Evolutionary conservation across 2,888 invertebrate species (phyloP).

Genomic region (Melanargia galathea): DNA sequence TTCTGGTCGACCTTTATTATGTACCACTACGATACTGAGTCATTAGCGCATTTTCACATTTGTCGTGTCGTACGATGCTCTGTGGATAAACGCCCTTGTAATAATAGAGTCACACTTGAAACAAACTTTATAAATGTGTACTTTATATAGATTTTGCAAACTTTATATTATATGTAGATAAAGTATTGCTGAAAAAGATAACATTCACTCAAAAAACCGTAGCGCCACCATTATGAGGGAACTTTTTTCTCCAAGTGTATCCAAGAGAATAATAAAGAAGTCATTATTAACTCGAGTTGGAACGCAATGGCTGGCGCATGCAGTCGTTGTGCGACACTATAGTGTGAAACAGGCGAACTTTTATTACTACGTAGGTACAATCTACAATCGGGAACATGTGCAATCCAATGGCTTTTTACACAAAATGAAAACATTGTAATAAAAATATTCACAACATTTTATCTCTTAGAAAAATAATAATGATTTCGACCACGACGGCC

Average conservation of each 20-base stretch:
- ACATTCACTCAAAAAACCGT: constrained; percentile 8
- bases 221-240: background rate
- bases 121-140: background rate
- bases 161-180: too few species aligned
- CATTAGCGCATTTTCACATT: background rate
- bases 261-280: constrained; percentile 18
- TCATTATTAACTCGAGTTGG: constrained; percentile 15
- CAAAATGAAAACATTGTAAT: background rate
- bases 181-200: constrained; percentile 8
- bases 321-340: background rate
- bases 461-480: too few species aligned
- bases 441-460: too few species aligned
- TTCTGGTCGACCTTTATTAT: too few species aligned
- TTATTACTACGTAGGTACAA: background rate
- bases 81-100: background rate
- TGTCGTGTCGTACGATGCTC: background rate
- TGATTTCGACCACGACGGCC: too few species aligned
- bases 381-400: background rate
- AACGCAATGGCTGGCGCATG: constrained; percentile 11
- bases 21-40: background rate
- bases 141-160: background rate
- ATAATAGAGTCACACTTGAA: background rate
- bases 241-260: background rate
- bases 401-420: background rate
- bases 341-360: background rate